Base-by-base conservation (phyloP, 2,888 invertebrate species). In the Tetragonula carbonaria region DNA sequence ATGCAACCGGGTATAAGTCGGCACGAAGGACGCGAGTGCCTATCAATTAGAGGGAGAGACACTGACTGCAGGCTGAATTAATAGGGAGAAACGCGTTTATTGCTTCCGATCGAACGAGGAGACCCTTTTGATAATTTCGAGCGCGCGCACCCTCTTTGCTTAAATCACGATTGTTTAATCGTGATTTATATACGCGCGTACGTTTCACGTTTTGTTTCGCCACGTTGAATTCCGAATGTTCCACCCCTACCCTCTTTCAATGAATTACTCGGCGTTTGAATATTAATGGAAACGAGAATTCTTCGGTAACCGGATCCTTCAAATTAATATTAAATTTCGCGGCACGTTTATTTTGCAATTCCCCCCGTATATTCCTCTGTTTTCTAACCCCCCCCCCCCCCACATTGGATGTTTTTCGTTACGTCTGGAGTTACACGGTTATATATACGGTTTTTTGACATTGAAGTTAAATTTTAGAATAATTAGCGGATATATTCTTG, bases 41-140 rank as follows among this genome's bases (percentile, higher is more conserved):
- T 11, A 33, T 66, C 72, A 80, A 80, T 80, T 71, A 66, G n/a
- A 77, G 63, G 11, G 33, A 3, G 50, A 38, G 18, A 51, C 11
- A 16, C 38, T 28, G 38, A 45, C 45, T 8, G n/a, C n/a, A 51
- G 18, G 38, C 21, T 21, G 51, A 38, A 74, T 59, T 53, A 45
- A 18, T 23, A 33, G 23, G 38, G 18, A 33, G 18, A 28, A 18
- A 38, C 33, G 8, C 2, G 51, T 59, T 78, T 73, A 78, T 66
- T 78, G 73, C 45, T 33, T 66, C 16, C 57, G 63, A 68, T 75
- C 33, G 33, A 38, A 16, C 13, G 21, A 4, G 18, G 21, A 2
- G 0, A 3, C 0, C 8, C 66, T 21, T 63, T 65, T 74, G 51
- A 74, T 74, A 63, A 74, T 63, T 63, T 51, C 74, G 2, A 33